phyloP scores from a whole-genome alignment of 2,113 vertebrate genomes.

The Chamaetylas fuelleborni region DNA sequence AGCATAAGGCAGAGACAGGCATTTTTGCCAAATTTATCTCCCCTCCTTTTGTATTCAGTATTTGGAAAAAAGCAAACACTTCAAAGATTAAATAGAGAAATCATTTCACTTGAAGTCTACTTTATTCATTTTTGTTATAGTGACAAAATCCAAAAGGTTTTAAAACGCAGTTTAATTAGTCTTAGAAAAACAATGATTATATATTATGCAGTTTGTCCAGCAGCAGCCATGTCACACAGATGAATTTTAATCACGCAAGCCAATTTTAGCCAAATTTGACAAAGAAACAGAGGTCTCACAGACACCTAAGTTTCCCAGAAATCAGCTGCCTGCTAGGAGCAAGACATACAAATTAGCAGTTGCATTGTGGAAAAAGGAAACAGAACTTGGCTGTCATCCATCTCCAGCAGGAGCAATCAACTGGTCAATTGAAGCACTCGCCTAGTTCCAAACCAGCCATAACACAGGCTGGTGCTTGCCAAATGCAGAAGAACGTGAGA shows the following conservation, averaged over 20 bases:
- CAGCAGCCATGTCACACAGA: neutral
- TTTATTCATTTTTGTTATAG: neutral
- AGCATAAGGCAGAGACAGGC: neutral
- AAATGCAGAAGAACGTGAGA: neutral
- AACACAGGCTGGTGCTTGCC: constrained; percentile 25
- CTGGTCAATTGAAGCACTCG: constrained; percentile 18
- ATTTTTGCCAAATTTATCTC: neutral
- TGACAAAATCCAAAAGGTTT: neutral
- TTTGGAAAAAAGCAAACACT: neutral
- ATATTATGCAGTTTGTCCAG: neutral
- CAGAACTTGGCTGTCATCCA: constrained; percentile 38
- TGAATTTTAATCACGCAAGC: neutral
- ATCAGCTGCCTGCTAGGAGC: neutral
- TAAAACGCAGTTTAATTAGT: neutral
- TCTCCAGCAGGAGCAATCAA: constrained; percentile 28
- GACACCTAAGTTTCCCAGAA: neutral
- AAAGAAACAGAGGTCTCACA: constrained; percentile 21
- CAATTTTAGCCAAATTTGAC: constrained; percentile 12
- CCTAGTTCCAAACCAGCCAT: constrained; percentile 42
- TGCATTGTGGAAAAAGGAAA: constrained; percentile 21
- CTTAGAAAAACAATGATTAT: neutral
- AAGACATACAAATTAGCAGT: constrained; percentile 41
- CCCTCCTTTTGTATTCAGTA: neutral
- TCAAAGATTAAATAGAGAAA: neutral
- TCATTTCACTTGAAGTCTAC: neutral